These are phyloP conservation scores for Hermetia illucens DNA, from an alignment of 1,140 invertebrate genomes.

Conservation along the genomic window DNA sequence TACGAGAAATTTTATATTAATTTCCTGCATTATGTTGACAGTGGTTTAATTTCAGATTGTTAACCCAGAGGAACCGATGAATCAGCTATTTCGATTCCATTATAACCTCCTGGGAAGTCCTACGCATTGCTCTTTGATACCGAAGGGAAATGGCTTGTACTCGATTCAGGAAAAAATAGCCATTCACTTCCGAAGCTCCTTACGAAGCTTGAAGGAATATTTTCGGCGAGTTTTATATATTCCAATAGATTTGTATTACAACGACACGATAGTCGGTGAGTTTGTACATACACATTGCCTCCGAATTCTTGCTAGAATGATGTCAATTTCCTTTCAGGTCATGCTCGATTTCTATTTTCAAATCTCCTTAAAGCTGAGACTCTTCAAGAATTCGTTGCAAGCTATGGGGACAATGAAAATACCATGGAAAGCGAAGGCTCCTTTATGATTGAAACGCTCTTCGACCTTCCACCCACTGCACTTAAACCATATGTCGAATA, in stretches of 20 bases:
- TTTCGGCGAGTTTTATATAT: constrained; percentile 4
- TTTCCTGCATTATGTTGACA: not conserved
- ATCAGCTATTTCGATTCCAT: not conserved
- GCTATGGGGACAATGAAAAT: not conserved
- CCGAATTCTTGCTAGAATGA: not conserved
- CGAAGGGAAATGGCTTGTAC: not conserved
- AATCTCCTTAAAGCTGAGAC: not conserved
- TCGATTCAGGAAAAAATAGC: constrained; percentile 4
- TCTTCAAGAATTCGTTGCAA: not conserved
- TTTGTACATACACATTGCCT: not conserved
- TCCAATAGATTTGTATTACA: constrained; percentile 1
- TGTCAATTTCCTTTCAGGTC: not conserved
- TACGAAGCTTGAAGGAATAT: constrained; percentile 3
- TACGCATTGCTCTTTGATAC: not conserved
- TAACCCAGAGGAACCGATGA: not conserved
- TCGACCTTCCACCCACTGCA: not conserved
- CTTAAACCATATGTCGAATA: not conserved
- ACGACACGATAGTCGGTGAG: constrained; percentile 1
- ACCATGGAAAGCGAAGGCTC: not conserved
- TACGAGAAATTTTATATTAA: not conserved
- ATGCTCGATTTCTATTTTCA: not conserved
- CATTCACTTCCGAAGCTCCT: constrained; percentile 4
- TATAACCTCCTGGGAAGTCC: constrained; percentile 3
- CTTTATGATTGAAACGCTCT: not conserved
- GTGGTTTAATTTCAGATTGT: not conserved